Conservation (phyloP, 2,113 vertebrate genomes). For the Hymenochirus boettgeri region DNA sequence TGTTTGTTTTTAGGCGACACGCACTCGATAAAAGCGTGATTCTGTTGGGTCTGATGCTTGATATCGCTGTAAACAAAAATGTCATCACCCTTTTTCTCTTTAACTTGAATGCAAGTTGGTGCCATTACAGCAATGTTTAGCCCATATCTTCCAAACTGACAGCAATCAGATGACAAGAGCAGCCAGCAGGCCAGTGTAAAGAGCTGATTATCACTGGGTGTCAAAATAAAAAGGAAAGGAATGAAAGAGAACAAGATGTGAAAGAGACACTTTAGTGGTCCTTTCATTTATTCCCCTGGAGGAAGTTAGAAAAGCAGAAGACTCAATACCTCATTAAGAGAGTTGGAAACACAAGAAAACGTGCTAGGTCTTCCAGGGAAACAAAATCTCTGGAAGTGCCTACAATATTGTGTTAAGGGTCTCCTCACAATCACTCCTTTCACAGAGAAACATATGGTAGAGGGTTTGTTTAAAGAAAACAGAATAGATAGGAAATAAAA, state of each 20-base stretch:
- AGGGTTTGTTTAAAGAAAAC: constrained; percentile 58
- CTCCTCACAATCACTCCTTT: constrained; percentile 63
- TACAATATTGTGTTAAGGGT: constrained; percentile 61
- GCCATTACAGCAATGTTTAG: too few relatives aligned
- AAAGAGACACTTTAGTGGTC: constrained; percentile 59
- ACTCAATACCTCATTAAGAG: constrained; percentile 63
- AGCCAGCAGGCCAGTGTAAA: constrained; percentile 38
- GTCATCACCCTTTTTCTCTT: too few relatives aligned
- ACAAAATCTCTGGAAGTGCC: constrained; percentile 54
- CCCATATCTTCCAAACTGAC: constrained; percentile 14
- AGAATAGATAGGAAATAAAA: constrained; percentile 45
- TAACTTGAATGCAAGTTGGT: too few relatives aligned
- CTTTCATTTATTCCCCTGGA: constrained; percentile 45
- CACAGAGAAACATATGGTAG: constrained; percentile 64
- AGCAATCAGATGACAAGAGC: constrained; percentile 22
- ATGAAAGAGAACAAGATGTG: constrained; percentile 55
- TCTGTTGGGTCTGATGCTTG: too few relatives aligned
- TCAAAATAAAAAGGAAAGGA: constrained; percentile 51
- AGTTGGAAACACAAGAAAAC: constrained; percentile 55
- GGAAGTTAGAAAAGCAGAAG: constrained; percentile 66
- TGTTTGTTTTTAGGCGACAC: too few relatives aligned
- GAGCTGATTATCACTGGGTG: constrained; percentile 51
- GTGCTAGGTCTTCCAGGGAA: constrained; percentile 46
- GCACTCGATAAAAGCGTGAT: too few relatives aligned
- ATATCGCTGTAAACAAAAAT: too few relatives aligned